phyloP scores from a whole-genome alignment of 2,113 vertebrate genomes.

The Ceratotherium simum region DNA sequence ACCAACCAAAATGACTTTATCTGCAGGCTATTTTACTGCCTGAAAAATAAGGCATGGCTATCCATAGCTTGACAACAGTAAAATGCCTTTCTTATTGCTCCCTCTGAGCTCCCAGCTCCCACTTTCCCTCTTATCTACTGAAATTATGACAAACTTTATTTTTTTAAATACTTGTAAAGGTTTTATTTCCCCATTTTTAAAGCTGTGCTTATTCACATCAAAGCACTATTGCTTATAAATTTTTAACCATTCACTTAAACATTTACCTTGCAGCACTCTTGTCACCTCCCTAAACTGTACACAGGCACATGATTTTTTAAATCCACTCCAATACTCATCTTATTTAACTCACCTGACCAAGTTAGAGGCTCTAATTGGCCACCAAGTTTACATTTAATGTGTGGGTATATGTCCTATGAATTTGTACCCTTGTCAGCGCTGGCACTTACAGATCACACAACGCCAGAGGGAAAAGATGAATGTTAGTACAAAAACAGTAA shows the following conservation, averaged over 20 bases:
- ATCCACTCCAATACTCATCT: background rate
- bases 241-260: slow-evolving; percentile 33
- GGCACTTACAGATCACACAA: background rate
- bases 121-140: background rate
- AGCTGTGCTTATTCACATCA: background rate
- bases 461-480: background rate
- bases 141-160: background rate
- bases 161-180: background rate
- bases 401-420: background rate
- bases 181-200: background rate
- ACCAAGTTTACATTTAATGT: slow-evolving; percentile 38
- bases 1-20: slow-evolving; percentile 24
- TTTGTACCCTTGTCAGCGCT: background rate
- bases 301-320: slow-evolving; percentile 17
- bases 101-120: background rate
- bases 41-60: background rate
- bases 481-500: background rate
- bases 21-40: background rate
- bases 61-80: background rate
- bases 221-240: background rate
- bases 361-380: background rate
- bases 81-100: background rate
- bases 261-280: background rate
- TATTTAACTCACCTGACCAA: slow-evolving; percentile 21
- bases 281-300: background rate